Evolutionary conservation across 2,888 invertebrate species (phyloP).

Genomic region (Parnassius glacialis): DNA sequence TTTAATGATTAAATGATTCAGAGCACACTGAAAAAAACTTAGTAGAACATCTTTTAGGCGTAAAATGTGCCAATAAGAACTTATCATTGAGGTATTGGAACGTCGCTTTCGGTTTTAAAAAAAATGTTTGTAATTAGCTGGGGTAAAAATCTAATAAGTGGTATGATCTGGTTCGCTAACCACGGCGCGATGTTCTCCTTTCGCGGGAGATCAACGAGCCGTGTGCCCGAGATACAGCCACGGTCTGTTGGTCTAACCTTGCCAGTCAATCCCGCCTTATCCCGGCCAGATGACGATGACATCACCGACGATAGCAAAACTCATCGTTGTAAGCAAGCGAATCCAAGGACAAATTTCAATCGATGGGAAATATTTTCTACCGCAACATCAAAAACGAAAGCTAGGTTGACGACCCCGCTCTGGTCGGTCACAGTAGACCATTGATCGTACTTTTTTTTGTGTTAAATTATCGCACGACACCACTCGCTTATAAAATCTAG

Average conservation of each 20-base stretch:
- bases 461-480: constrained; percentile 46
- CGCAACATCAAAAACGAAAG: constrained; percentile 71
- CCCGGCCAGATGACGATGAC: constrained; percentile 62
- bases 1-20: neutral
- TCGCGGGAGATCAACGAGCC: constrained; percentile 69
- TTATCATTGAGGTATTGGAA: constrained; percentile 41
- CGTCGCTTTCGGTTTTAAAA: constrained; percentile 45
- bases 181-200: constrained; percentile 55
- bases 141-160: constrained; percentile 59
- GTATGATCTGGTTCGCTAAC: constrained; percentile 62
- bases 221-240: constrained; percentile 60
- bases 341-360: constrained; percentile 65
- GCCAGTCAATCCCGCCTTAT: constrained; percentile 64
- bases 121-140: constrained; percentile 47
- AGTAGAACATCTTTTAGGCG: too few relatives aligned
- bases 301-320: constrained; percentile 54
- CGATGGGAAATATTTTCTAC: constrained; percentile 48
- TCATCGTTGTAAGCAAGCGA: neutral
- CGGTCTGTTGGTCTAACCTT: constrained; percentile 75
- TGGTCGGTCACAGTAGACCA: constrained; percentile 54
- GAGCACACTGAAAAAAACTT: too few relatives aligned
- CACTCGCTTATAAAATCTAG: constrained; percentile 44
- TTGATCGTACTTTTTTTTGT: constrained; percentile 59
- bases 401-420: constrained; percentile 62
- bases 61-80: too few relatives aligned